Conservation (phyloP, 2,888 invertebrate genomes). For the Emesis furor region DNA sequence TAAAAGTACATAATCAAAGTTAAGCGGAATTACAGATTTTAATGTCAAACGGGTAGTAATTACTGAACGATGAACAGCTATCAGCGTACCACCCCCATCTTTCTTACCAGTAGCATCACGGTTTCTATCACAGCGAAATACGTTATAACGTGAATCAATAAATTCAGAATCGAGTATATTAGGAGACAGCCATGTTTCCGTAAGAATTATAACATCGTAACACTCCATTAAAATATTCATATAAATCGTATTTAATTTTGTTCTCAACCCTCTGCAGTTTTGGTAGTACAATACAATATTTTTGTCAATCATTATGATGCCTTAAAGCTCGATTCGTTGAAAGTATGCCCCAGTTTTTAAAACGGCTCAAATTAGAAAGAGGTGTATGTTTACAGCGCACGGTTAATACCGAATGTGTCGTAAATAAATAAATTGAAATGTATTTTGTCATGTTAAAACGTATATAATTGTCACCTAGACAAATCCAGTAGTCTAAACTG, state of each 20-base stretch:
- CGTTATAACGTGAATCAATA: neutral
- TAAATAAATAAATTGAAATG: too few relatives aligned
- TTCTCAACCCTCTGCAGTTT: slow-evolving; percentile 21
- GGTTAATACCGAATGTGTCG: too few relatives aligned
- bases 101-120: neutral
- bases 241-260: slow-evolving; percentile 12
- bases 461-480: too few relatives aligned
- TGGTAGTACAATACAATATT: slow-evolving; percentile 36
- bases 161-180: neutral
- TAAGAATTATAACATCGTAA: slow-evolving; percentile 6
- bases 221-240: neutral
- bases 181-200: neutral
- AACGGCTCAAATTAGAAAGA: neutral
- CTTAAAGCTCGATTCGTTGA: neutral
- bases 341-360: neutral
- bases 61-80: neutral
- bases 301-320: neutral
- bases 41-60: too few relatives aligned
- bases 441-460: too few relatives aligned
- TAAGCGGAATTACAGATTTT: too few relatives aligned
- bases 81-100: neutral
- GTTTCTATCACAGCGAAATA: neutral
- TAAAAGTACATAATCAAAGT: neutral
- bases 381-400: neutral
- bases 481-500: too few relatives aligned